Base-by-base conservation (phyloP, 2,797 vertebrate genomes). In the Neosilurus hyrtlii region DNA sequence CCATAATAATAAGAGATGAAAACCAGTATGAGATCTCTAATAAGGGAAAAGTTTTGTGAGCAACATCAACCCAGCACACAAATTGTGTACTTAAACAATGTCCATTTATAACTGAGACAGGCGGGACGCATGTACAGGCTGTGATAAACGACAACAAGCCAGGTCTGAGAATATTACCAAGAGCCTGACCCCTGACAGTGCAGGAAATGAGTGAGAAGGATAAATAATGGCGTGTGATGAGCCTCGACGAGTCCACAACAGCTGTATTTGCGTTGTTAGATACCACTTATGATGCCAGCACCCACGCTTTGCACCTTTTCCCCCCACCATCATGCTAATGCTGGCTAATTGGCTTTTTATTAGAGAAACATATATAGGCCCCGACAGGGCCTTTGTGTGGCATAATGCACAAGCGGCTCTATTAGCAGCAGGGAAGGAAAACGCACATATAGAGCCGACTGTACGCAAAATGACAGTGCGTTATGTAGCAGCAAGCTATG, bases 311-410 rank as follows among this genome's bases (percentile, higher is more conserved):
- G 26, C 74, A 54, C 62, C 82, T 43, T 35, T 14, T 80, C n/a
- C 75, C 80, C 66, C 82, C 62, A 57, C 79, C n/a, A 49, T 24
- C 56, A 37, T 49, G 43, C 74, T 85, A 85, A 86, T 82, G 76
- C 24, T 0, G 18, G 67, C 67, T 85, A 86, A 86, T 88, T 82
- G 84, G 54, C 77, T 65, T 65, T 80, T 75, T 70, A 83, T 83
- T 83, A 80, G 65, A 26, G 70, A 81, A 61, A 24, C 56, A n/a
- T 35, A 66, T 24, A 80, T 24, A 43, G 75, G 82, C 49, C 22
- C 51, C 4, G 22, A 22, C 35, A 43, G 59, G 30, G 8, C 8
- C 26, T 57, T 16, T 20, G 30, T 66, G 26, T 86, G 85, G 30
- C 75, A 72, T 71, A 59, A 63, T 37, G 22, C 57, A 77, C 56